phyloP scores from a whole-genome alignment of 2,113 vertebrate genomes.

The Seriola quinqueradiata region DNA sequence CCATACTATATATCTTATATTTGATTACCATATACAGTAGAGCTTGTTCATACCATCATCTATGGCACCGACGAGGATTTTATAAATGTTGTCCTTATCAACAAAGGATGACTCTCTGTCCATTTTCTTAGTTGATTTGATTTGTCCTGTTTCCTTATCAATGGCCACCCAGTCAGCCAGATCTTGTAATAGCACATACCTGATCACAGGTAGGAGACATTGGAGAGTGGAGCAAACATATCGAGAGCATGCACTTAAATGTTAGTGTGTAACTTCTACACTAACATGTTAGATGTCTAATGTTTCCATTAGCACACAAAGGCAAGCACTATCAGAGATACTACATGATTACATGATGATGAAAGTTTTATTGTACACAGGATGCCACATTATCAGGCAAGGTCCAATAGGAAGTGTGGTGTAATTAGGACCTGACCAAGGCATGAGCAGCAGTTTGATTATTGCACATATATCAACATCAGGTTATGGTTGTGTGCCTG shows the following conservation, averaged over 20 bases:
- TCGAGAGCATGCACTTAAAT: not conserved
- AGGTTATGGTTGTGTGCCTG: too few relatives aligned
- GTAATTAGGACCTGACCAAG: not conserved
- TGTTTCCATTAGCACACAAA: not conserved
- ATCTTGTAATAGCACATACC: slow-evolving; percentile 80
- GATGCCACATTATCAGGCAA: not conserved
- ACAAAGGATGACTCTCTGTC: slow-evolving; percentile 86
- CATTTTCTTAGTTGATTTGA: slow-evolving; percentile 79
- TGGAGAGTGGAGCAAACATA: not conserved
- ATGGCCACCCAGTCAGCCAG: slow-evolving; percentile 83
- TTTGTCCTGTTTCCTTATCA: slow-evolving; percentile 80
- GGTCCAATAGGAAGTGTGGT: not conserved
- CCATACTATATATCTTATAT: not conserved
- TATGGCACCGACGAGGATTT: slow-evolving; percentile 73
- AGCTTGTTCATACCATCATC: slow-evolving; percentile 82
- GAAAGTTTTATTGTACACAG: not conserved
- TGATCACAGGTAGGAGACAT: slow-evolving; percentile 51
- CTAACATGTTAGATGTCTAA: not conserved
- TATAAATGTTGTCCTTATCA: slow-evolving; percentile 75
- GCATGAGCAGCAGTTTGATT: too few relatives aligned
- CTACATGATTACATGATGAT: not conserved
- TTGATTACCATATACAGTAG: not conserved
- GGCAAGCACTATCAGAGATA: not conserved
- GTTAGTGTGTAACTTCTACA: not conserved
- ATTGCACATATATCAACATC: too few relatives aligned